Percentiles rank a stretch among this genome's conserved stretches.
Evolutionary conservation across 1,140 invertebrate species (phyloP).

Genomic region (Anadara kagoshimensis): DNA sequence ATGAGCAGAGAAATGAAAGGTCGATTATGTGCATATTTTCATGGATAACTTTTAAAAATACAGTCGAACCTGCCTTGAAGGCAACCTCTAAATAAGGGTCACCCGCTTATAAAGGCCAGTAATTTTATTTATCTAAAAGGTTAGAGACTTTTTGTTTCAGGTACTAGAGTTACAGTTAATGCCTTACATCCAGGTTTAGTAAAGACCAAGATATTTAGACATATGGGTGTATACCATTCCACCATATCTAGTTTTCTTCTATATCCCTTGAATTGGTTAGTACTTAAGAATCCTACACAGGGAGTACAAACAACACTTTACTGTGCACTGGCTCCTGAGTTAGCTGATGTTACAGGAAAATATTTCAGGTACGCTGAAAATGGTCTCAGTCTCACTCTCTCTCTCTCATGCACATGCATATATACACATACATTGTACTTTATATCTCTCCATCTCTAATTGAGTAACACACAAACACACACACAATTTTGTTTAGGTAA

Average conservation of each 20-base stretch:
- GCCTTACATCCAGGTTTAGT: conserved; percentile 58
- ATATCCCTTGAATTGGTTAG: conserved; percentile 25
- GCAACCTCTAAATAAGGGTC: too few relatives aligned
- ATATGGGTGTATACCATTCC: conserved; percentile 81
- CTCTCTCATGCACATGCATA: not conserved
- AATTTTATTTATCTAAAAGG: too few relatives aligned
- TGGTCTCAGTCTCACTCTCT: not conserved
- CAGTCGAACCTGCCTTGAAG: too few relatives aligned
- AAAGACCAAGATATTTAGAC: conserved; percentile 76
- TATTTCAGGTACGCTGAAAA: conserved; percentile 18
- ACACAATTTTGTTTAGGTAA: too few relatives aligned
- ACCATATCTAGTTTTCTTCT: conserved; percentile 73
- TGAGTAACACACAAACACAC: not conserved
- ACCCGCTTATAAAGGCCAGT: too few relatives aligned
- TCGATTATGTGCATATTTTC: too few relatives aligned
- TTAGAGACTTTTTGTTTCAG: conserved; percentile 31
- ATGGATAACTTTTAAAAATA: too few relatives aligned
- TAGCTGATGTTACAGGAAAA: conserved; percentile 79
- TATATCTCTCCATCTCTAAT: not conserved
- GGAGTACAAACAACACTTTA: conserved; percentile 86
- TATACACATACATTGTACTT: not conserved
- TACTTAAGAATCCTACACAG: conserved; percentile 60
- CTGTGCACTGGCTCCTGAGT: conserved; percentile 82
- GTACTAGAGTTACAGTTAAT: conserved; percentile 57
- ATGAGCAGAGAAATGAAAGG: too few relatives aligned